Evolutionary conservation across 2,888 invertebrate genomes (phyloP), one percentile per base, ranked within the genome.

Genomic region (Drosophila dives): DNA sequence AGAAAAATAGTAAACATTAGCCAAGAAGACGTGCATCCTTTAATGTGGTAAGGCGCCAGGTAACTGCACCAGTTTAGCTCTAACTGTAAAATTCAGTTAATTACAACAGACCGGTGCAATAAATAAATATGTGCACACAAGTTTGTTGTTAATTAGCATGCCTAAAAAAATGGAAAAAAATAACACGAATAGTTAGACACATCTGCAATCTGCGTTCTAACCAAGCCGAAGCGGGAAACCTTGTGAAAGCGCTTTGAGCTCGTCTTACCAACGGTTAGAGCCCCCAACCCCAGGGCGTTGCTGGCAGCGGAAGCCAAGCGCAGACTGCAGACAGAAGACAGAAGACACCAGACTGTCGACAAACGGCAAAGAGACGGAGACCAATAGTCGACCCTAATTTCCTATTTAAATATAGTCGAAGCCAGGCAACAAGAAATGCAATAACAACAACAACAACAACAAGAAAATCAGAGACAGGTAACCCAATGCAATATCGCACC

Each of bases 1-100:
- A 72, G 81, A 77, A 81, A 81, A 80, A 81, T 83, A 70, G 77
- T 83, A 80, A 73, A 59, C 81, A 81, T 81, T 81, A 81, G 74
- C 61, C 48, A 42, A 72, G 65, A 66, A 71, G 60, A 63, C 42
- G 60, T 61, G 68, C 77, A 81, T 81, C 81, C 81, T 81, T 81
- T 76, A 80, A 83, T 81, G 64, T 58, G 61, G 11, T 56, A 40
- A 70, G 38, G 54, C 48, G 33, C 29, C 40, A 54, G 55, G 10
- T 50, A 69, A 66, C 59, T 79, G 79, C 79, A 81, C 74, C 64
- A 76, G 72, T 80, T 80, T 64, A 53, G 40, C 62, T 40, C 60
- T 72, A 83, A 81, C 80, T 70, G 81, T 81, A 81, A 83, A 73
- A 15, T 58, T 55, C 83, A 64, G 81, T 72, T 82, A 74, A 83